These are phyloP conservation scores for Prunella himalayana DNA, from an alignment of 2,113 vertebrate genomes.

Conservation along the genomic window DNA sequence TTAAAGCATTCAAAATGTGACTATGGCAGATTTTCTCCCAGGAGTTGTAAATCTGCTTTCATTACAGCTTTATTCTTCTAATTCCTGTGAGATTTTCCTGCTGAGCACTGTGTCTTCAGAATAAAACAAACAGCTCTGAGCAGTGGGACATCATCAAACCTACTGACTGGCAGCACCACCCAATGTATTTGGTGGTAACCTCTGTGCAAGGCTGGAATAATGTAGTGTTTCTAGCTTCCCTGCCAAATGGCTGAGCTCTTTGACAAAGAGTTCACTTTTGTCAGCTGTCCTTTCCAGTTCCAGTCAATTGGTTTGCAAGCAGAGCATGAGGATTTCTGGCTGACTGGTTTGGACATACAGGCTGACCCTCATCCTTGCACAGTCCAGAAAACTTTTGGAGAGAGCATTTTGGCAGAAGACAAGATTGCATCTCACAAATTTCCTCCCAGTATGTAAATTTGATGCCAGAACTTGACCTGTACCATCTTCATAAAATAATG, in stretches of 20 bases:
- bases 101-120: not conserved
- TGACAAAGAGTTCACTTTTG: not conserved
- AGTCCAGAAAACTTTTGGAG: not conserved
- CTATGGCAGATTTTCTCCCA: not conserved
- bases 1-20: not conserved
- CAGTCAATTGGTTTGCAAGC: constrained; percentile 6
- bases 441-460: not conserved
- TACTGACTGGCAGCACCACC: not conserved
- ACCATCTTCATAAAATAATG: not conserved
- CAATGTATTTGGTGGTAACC: not conserved
- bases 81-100: not conserved
- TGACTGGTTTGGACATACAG: not conserved
- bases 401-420: not conserved
- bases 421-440: not conserved
- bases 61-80: not conserved
- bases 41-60: not conserved
- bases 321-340: constrained; percentile 20
- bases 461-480: not conserved
- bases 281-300: constrained; percentile 28
- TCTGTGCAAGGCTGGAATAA: not conserved
- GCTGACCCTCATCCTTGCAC: not conserved
- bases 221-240: not conserved
- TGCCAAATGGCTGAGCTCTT: not conserved
- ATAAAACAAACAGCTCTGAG: not conserved
- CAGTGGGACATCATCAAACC: fast-evolving